These are phyloP conservation scores for Kryptolebias marmoratus DNA, from an alignment of 2,113 vertebrate genomes.

Conservation along the genomic window DNA sequence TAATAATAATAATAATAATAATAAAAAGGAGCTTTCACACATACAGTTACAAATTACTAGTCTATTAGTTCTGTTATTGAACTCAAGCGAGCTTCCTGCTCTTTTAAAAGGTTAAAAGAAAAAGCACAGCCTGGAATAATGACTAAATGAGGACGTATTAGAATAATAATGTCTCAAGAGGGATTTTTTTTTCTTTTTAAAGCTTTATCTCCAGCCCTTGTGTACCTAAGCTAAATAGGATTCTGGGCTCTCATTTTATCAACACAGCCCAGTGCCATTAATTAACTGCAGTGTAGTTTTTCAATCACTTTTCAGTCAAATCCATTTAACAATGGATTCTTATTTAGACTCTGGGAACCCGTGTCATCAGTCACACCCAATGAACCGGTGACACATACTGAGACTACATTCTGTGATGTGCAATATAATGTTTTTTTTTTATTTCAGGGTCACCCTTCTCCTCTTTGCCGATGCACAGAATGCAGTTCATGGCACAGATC, in stretches of 20 bases:
- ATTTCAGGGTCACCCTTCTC: constrained; percentile 23
- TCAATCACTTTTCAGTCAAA: constrained; percentile 50
- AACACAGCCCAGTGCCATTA: constrained; percentile 32
- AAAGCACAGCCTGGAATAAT: constrained; percentile 31
- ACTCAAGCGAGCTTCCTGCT: constrained; percentile 22
- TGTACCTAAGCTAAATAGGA: constrained; percentile 58
- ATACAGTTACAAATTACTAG: constrained; percentile 12
- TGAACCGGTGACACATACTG: neutral
- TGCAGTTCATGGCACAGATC: constrained; percentile 28
- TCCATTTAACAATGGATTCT: constrained; percentile 53
- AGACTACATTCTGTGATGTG: constrained; percentile 29
- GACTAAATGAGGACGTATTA: constrained; percentile 45
- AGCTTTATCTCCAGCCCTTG: constrained; percentile 48
- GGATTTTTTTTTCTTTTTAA: constrained; percentile 5
- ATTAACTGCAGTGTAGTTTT: constrained; percentile 49
- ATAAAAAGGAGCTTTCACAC: constrained; percentile 19
- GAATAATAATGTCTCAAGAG: constrained; percentile 55
- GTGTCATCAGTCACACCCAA: constrained; percentile 28
- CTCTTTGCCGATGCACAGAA: constrained; percentile 9
- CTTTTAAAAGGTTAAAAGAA: constrained; percentile 39
- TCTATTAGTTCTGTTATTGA: constrained; percentile 31
- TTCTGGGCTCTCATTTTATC: constrained; percentile 56
- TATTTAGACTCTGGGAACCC: constrained; percentile 9
- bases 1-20: no score
- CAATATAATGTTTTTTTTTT: constrained; percentile 4